phyloP scores from a whole-genome alignment of 2,797 vertebrate species.

The Crocidura indochinensis region DNA sequence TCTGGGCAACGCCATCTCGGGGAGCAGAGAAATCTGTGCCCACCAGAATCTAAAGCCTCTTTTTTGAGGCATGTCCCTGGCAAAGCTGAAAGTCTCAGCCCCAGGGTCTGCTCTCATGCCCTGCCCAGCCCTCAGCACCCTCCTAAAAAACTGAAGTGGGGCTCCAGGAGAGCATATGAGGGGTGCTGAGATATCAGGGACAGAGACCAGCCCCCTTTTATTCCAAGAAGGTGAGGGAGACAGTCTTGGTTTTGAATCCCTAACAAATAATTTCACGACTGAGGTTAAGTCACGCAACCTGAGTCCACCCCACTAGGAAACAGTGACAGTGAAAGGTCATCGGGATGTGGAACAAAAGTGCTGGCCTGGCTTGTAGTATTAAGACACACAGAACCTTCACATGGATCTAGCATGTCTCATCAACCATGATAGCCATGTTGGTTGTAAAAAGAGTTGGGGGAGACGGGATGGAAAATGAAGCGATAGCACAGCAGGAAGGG shows the following conservation, averaged over 20 bases:
- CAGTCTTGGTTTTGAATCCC: background rate
- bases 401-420: background rate
- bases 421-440: background rate
- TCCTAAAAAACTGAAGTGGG: background rate
- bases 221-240: background rate
- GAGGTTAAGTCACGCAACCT: background rate
- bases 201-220: too few relatives aligned
- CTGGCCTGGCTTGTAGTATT: too few relatives aligned
- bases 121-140: background rate
- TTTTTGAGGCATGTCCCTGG: too few relatives aligned
- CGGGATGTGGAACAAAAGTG: too few relatives aligned
- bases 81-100: background rate
- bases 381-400: background rate
- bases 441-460: too few relatives aligned
- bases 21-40: background rate
- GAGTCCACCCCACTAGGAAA: too few relatives aligned
- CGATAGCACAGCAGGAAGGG: too few relatives aligned
- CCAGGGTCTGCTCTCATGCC: background rate
- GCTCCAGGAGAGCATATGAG: background rate
- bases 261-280: background rate
- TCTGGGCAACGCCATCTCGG: accelerated
- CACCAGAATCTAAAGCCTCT: background rate
- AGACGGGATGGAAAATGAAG: too few relatives aligned
- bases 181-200: too few relatives aligned
- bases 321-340: background rate